Conservation (phyloP, 2,888 invertebrate genomes). For the Acanthopleura granulata region DNA sequence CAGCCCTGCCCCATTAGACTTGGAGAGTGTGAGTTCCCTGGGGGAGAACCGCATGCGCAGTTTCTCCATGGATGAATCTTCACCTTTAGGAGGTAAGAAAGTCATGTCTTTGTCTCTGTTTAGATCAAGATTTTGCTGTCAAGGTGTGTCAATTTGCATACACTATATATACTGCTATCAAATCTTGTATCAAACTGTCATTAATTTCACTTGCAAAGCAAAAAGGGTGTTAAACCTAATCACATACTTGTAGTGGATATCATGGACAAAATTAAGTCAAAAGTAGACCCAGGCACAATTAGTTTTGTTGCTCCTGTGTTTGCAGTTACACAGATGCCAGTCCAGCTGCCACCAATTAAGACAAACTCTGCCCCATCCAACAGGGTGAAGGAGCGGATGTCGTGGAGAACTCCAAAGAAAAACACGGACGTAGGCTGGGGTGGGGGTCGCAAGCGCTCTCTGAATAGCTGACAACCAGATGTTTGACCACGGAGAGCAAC, state of each 20-base stretch:
- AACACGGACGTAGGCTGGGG: slow-evolving; percentile 59
- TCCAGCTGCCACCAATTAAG: slow-evolving; percentile 51
- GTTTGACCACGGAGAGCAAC: neutral
- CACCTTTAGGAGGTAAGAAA: neutral
- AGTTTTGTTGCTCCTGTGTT: slow-evolving; percentile 15
- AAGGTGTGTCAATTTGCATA: too few relatives aligned
- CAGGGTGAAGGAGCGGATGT: slow-evolving; percentile 50
- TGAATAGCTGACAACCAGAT: neutral
- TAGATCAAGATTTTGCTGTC: too few relatives aligned
- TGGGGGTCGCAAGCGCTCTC: slow-evolving; percentile 50
- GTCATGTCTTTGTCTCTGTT: too few relatives aligned
- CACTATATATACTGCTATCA: too few relatives aligned
- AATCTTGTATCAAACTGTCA: too few relatives aligned
- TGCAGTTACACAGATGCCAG: slow-evolving; percentile 32
- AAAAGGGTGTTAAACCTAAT: too few relatives aligned
- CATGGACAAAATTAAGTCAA: too few relatives aligned
- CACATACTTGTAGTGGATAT: too few relatives aligned
- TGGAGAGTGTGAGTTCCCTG: slow-evolving; percentile 42
- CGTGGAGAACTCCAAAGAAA: slow-evolving; percentile 49
- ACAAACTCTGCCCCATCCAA: slow-evolving; percentile 43
- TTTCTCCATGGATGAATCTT: slow-evolving; percentile 7
- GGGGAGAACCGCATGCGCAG: slow-evolving; percentile 20
- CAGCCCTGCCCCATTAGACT: slow-evolving; percentile 41
- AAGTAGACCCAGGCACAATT: neutral
- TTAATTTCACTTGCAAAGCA: too few relatives aligned